Base-by-base conservation (phyloP, 2,113 vertebrate species). In the Poicephalus gulielmi region DNA sequence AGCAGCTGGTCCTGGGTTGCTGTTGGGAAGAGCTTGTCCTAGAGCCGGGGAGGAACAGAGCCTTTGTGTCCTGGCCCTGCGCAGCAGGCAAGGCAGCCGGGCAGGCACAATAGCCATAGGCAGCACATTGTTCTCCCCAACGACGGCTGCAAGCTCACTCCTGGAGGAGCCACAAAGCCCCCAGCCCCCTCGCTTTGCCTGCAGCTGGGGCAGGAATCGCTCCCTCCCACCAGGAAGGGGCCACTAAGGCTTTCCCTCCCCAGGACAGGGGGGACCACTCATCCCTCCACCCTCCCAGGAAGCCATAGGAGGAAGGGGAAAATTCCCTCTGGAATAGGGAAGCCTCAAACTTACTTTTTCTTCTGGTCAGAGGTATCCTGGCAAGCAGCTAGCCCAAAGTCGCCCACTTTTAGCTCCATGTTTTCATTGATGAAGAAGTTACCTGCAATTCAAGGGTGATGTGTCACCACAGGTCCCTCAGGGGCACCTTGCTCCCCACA, bases 381-480 rank as follows among this genome's bases (percentile, higher is more conserved):
- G 63, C 98, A 99, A 46, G 99, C 98, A 77, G 99, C 99, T 28
- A 99, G 98, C 9, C 99, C 99, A 43, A 99, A 99, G 95, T 99
- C 99, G 70, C 99, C 99, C 85, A 99, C 98, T 92, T 99, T 99
- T 93, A 99, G 97, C 83, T 99, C 99, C 99, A 99, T 99, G 97
- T 99, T 99, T 96, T 99, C 99, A n/a, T 99, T 99, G 96, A 99
- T 98, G 98, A 99, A 99, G 94, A 99, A 99, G 96, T 99, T 99
- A 93, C 99, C 99, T 99, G 88, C 53, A 91, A 96, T 74, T 49
- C 52, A 74, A 78, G 52, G 73, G 70, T 0, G 0, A 82, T 10
- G 13, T 0, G 1, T 97, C 86, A 97, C 46, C 39, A 22, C 46
- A 74, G 49, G 13, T 64, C 49, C 50, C 81, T 28, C 9, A 12